Base-by-base conservation (phyloP, 2,888 invertebrate species). In the Shargacucullia verbasci region DNA sequence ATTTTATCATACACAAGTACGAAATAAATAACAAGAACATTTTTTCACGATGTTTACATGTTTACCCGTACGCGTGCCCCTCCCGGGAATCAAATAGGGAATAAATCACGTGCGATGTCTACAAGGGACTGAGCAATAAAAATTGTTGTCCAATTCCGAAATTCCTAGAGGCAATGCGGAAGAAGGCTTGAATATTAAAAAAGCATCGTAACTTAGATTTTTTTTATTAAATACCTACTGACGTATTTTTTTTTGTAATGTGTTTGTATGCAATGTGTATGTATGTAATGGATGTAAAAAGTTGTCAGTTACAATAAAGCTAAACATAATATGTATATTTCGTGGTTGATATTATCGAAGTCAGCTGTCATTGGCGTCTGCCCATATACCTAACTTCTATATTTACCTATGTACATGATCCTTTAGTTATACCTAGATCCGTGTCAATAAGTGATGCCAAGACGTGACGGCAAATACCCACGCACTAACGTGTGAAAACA, bases 91-190 rank as follows among this genome's bases (percentile, higher is more conserved):
- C 68, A 70, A 70, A 72, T 59, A 50, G 39, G 54, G 53, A 58
- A 71, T 71, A 71, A 71, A 72, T 71, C 73, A 71, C 70, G 69
- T 57, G 63, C 35, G 43, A 70, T 59, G 41, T 71, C 53, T 71
- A 60, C 60, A 64, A 68, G 72, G 54, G 64, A 52, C 59, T 57
- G 33, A 46, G 60, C 54, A 68, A 71, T 72, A 71, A 71, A 71
- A 60, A 60, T 59, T 55, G 53, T 57, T 72, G 64, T 72, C 64
- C 70, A 68, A 70, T 72, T 58, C 41, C 57, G 48, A 60, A 72
- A 68, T 70, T 62, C 73, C 56, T 54, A 12, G 38, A 59, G 39
- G 43, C 53, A 57, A 63, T 14, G 34, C 14, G 37, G 37, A 25
- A 13, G 10, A 49, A 49, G 45, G 31, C 38, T 47, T 57, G 27